Conservation (phyloP, 2,113 vertebrate species). For the Lamprologus speciosus region DNA sequence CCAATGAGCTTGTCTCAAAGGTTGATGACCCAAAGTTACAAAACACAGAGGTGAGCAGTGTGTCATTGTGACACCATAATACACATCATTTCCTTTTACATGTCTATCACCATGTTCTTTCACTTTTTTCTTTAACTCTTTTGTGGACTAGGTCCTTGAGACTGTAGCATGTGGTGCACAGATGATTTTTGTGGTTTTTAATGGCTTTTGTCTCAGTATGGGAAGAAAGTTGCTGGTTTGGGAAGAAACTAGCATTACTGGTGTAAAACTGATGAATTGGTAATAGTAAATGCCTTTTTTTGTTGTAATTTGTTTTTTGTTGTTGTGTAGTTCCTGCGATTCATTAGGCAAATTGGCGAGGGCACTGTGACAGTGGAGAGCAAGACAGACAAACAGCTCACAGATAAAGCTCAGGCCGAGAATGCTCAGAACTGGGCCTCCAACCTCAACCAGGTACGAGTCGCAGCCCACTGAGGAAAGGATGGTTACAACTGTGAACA, state of each 20-base stretch:
- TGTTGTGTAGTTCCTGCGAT: conserved; percentile 95
- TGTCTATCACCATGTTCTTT: conserved; percentile 1
- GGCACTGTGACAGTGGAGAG: conserved; percentile 82
- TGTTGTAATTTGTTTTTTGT: conserved; percentile 56
- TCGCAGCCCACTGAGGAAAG: conserved; percentile 25
- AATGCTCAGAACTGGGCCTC: conserved; percentile 97
- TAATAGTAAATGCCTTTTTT: conserved; percentile 39
- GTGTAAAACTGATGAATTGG: neutral
- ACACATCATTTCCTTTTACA: neutral
- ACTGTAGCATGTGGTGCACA: neutral
- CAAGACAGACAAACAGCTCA: conserved; percentile 75
- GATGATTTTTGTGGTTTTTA: neutral
- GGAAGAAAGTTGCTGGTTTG: neutral
- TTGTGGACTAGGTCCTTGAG: neutral
- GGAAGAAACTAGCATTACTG: neutral
- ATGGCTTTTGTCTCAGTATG: neutral
- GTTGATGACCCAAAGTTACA: conserved; percentile 92
- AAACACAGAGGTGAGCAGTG: conserved; percentile 85
- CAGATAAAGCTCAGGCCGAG: conserved; percentile 79
- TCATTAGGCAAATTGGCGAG: conserved; percentile 99
- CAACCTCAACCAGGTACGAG: conserved; percentile 96
- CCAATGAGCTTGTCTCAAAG: conserved; percentile 90
- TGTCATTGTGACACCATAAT: neutral
- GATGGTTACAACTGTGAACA: conserved; percentile 13
- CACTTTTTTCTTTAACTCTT: conserved; percentile 2